These are phyloP conservation scores for Sebastes cheni DNA, from an alignment of 2,797 vertebrate species.

Conservation along the genomic window DNA sequence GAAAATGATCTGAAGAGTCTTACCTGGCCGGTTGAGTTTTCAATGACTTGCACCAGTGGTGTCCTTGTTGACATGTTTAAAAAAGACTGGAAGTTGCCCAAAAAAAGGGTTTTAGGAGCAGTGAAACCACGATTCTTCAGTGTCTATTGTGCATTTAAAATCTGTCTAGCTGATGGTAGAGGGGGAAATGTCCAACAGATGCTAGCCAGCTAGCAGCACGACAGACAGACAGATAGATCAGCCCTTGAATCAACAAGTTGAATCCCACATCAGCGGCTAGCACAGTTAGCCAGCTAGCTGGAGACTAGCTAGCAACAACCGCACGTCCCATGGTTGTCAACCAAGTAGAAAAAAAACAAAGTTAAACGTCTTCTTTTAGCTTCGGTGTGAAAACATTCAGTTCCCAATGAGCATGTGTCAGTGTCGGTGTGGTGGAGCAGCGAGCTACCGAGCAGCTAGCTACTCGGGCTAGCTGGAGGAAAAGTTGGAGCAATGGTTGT, in stretches of 20 bases:
- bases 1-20: constrained; percentile 39
- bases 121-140: constrained; percentile 53
- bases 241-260: constrained; percentile 84
- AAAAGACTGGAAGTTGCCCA: constrained; percentile 53
- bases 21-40: constrained; percentile 83
- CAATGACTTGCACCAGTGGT: constrained; percentile 83
- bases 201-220: constrained; percentile 69
- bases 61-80: constrained; percentile 83
- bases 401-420: neutral
- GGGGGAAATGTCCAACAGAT: constrained; percentile 40
- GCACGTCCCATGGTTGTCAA: constrained; percentile 74
- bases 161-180: constrained; percentile 9
- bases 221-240: constrained; percentile 25
- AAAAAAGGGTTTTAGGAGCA: constrained; percentile 47
- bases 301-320: constrained; percentile 67
- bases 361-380: constrained; percentile 5
- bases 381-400: constrained; percentile 16
- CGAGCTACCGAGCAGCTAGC: constrained; percentile 37
- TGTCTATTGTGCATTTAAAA: constrained; percentile 77
- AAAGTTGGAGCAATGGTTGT: constrained; percentile 65
- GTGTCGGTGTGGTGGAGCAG: neutral
- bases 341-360: constrained; percentile 14
- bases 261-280: constrained; percentile 77
- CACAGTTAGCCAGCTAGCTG: constrained; percentile 69
- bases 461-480: constrained; percentile 55